Evolutionary conservation across 2,113 vertebrate genomes (phyloP).

Genomic region (Microtus montanus): DNA sequence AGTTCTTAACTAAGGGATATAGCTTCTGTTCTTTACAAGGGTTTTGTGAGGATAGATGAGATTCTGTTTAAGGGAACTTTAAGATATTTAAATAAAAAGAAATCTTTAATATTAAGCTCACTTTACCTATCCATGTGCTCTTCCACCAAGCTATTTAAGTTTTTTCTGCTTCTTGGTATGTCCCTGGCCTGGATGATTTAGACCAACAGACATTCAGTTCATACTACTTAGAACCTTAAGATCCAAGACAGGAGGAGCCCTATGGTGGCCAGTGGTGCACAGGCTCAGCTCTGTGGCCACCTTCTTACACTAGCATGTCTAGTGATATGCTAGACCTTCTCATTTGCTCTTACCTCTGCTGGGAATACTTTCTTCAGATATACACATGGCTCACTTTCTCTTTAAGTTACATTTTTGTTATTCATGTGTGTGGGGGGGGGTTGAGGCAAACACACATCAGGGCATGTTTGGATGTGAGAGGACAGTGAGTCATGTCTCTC

Average conservation of each 20-base stretch:
- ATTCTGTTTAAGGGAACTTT: conserved; percentile 56
- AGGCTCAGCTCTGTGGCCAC: neutral
- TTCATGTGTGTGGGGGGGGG: neutral
- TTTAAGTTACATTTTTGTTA: neutral
- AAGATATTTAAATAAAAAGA: conserved; percentile 52
- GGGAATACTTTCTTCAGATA: conserved; percentile 19
- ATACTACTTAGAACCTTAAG: neutral
- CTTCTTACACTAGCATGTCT: neutral
- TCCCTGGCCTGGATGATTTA: neutral
- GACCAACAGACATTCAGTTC: neutral
- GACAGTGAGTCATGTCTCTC: neutral
- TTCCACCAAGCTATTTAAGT: neutral
- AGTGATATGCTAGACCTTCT: neutral
- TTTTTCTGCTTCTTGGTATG: neutral
- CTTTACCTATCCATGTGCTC: neutral
- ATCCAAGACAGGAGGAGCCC: neutral
- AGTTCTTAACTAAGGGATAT: conserved; percentile 7
- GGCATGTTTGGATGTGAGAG: neutral
- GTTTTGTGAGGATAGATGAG: conserved; percentile 43
- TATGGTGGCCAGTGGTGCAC: neutral
- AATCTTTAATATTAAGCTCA: conserved; percentile 42
- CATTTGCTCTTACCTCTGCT: neutral
- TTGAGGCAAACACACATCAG: neutral
- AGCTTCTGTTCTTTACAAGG: conserved; percentile 3
- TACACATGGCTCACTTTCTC: neutral